Evolutionary conservation across 1,140 invertebrate genomes (phyloP), one percentile per base, ranked within the genome.

Genomic region (Nomia melanderi): DNA sequence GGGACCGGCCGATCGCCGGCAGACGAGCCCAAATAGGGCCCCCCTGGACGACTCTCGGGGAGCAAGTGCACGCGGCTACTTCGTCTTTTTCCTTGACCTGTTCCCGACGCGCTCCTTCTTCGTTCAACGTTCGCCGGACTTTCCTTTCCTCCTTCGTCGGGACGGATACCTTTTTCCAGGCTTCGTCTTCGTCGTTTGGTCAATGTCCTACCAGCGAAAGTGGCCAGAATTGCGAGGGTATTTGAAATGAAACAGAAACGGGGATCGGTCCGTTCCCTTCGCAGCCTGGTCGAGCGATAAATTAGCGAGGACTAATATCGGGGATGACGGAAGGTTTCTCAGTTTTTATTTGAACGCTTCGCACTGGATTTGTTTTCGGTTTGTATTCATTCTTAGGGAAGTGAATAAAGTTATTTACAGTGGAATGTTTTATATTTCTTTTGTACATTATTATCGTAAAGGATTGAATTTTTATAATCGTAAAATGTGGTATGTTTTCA

Each of bases 31-130:
- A 86, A 89, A 87, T 80, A 83, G 84, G 62, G 72, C 71, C 81
- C 77, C 53, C 70, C 14, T n/a, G 41, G 33, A 57, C 70, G 36
- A 63, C 76, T 63, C 14, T n/a, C n/a, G n/a, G 29, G 77, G 31
- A 66, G 86, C 88, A 87, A 88, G 87, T 89, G 88, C 82, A 82
- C 77, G 31, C 56, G 33, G 39, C 56, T 80, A 56, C n/a, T 50
- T 50, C 27, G 33, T 73, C 69, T 47, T 31, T 63, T 5, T 65
- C 27, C 33, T 20, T 82, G 44, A 71, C 72, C 64, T 82, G 39
- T 25, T 59, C 69, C 29, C 20, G 29, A 7, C 23, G 9, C 39
- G 1, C 39, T 41, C 39, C 14, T 3, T 41, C 39, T 41, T 9
- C 12, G 7, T 39, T 11, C 8, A 7, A 7, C 8, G 1, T 11